A percentile compares a stretch with the other conserved stretches of the same genome.
These are phyloP conservation scores for Anthopleura sola DNA, from an alignment of 64 coral and sea anemone species.

Conservation along the genomic window DNA sequence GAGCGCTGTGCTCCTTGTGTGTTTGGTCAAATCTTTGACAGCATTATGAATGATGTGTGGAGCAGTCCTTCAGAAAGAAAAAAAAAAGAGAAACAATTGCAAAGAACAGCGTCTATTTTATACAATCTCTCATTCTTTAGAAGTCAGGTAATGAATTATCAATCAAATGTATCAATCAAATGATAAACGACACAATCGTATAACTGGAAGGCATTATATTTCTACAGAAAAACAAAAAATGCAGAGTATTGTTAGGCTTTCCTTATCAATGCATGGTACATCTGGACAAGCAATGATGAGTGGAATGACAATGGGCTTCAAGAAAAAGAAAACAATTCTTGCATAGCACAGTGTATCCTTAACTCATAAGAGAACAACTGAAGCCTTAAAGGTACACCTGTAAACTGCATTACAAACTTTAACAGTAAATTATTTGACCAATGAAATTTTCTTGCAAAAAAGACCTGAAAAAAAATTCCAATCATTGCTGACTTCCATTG, in stretches of 20 bases:
- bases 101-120: no score
- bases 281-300: neutral
- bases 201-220: no score
- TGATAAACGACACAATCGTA: no score
- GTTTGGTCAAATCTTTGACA: no score
- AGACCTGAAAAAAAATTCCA: conserved; percentile 36
- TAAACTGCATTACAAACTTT: no score
- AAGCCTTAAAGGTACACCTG: neutral
- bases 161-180: no score
- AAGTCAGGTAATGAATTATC: conserved; percentile 21
- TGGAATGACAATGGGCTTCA: conserved; percentile 3
- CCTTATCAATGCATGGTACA: neutral
- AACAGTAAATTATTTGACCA: no score
- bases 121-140: conserved; percentile 7
- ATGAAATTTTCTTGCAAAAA: no score
- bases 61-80: no score
- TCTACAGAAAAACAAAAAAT: conserved; percentile 13
- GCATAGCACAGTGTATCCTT: neutral
- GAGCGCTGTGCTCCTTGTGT: no score
- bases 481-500: conserved; percentile 45
- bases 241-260: neutral
- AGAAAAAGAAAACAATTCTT: neutral
- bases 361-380: neutral
- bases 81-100: no score
- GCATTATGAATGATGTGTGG: no score